Base-by-base conservation (phyloP, 1,140 invertebrate genomes). In the Anastrepha ludens region DNA sequence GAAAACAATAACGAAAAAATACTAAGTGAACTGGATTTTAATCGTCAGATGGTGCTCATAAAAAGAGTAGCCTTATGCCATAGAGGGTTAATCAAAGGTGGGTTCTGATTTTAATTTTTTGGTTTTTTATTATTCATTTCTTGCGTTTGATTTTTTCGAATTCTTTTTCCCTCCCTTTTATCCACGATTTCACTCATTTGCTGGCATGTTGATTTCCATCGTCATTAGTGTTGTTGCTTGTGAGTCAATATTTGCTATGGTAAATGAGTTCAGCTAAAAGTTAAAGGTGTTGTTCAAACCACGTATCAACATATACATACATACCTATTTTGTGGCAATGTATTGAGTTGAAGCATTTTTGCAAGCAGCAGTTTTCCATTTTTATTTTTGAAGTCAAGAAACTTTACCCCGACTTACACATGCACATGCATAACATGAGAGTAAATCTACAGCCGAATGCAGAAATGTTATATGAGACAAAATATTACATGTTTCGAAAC, bases 221-320 rank as follows among this genome's bases (percentile, higher is more conserved):
- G 60, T 74, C 15, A 17, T 47, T 44, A 44, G 67, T 74, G 39
- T 47, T 74, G 41, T 47, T 44, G 39, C 13, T n/a, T 44, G 3
- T 17, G 13, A 47, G 67, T 47, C 39, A 74, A 74, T 74, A 74
- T 74, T 29, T 65, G 64, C 0, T 44, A 2, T 44, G 67, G 39
- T 47, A 44, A 74, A 74, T 74, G 67, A 47, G 67, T 74, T 74
- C 67, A 74, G 39, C 41, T 74, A 74, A 74, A 74, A 47, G 41
- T 41, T 47, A 74, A 74, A 74, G 44, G 44, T 47, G 15, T 2
- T 74, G 41, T 2, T 29, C 41, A 39, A 17, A 9, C 13, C 67
- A 47, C 3, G 0, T 47, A n/a, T 15, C 15, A 4, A 44, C 44
- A 2, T 44, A 17, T 74, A 55, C 6, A 55, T 11, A 29, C 29